Conservation (phyloP, 2,888 invertebrate species). For the Shargacucullia verbasci region DNA sequence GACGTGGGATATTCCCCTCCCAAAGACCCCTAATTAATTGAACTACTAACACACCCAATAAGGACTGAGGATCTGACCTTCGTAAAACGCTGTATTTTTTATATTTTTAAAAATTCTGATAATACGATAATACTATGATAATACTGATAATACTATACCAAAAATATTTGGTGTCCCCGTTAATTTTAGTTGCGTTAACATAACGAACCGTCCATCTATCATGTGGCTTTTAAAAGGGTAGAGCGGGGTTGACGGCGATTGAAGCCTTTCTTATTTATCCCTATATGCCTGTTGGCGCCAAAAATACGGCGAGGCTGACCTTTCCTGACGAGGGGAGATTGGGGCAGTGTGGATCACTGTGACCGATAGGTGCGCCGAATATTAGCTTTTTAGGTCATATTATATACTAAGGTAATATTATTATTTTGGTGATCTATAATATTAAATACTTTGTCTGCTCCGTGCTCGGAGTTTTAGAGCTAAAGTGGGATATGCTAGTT, state of each 20-base stretch:
- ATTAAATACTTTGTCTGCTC: no score
- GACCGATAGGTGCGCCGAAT: constrained; percentile 78
- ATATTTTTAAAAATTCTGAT: no score
- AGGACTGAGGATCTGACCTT: no score
- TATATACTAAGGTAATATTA: constrained; percentile 24
- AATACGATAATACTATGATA: no score
- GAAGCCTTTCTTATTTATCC: constrained; percentile 84
- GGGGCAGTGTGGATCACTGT: constrained; percentile 68
- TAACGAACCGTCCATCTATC: constrained; percentile 81
- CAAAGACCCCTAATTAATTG: no score
- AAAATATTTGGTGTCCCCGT: constrained; percentile 54
- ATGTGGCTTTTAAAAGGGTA: constrained; percentile 84
- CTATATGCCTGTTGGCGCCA: constrained; percentile 77
- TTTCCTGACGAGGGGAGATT: constrained; percentile 69
- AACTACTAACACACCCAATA: no score
- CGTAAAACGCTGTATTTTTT: no score
- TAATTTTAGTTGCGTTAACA: constrained; percentile 68
- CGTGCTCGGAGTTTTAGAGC: no score
- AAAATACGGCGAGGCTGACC: constrained; percentile 75
- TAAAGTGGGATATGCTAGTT: no score
- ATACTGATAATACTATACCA: constrained; percentile 40
- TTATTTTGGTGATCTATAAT: constrained; percentile 5
- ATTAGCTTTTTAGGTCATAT: constrained; percentile 55
- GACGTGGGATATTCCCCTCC: no score
- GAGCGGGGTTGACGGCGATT: constrained; percentile 79